Evolutionary conservation across 1,140 invertebrate genomes (phyloP), one percentile per base, ranked within the genome.

Genomic region (Brachionus plicatilis): DNA sequence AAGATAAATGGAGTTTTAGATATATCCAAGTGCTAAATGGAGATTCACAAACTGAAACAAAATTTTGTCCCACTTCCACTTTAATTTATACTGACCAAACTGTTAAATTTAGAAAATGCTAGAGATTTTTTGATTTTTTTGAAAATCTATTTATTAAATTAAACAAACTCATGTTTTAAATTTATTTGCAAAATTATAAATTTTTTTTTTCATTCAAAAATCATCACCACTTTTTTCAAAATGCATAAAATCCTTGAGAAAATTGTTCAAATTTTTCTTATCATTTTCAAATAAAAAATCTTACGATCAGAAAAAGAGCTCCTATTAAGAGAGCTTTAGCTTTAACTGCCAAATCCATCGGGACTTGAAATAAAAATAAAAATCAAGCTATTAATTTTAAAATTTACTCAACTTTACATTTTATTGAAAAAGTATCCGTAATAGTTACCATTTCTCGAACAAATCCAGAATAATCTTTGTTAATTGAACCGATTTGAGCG

Each of bases 301-400:
- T 89, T 87, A 90, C 90, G 85, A 91, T 90, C 2, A 91, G 86
- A 86, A 91, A 90, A 14, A 87, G 85, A 17, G 94, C 93, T 53
- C 93, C 94, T 1, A 95, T 88, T 82, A 95, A 89, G 8, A 93
- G 92, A 0, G 94, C 94, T 88, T 95, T 95, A 87, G 94, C 93
- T 86, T 93, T 92, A 3, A 94, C 93, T 87, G 94, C 93, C 68
- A 95, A 88, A 87, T 94, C 93, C 87, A 93, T 89, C 1, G 93
- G 94, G 88, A 94, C 82, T 83, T 37, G 53, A 80, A 72, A 72
- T 20, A n/a, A 17, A 75, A 75, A 29, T 56, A n/a, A 33, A 33
- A 37, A 37, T 37, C 33, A 37, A 37, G 33, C 33, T 37, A 37
- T 37, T 37, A 7, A 37, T 37, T 37, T 7, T 6, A 37, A 37